Base-by-base conservation (phyloP, 2,797 vertebrate genomes). In the Chromobotia macracanthus region DNA sequence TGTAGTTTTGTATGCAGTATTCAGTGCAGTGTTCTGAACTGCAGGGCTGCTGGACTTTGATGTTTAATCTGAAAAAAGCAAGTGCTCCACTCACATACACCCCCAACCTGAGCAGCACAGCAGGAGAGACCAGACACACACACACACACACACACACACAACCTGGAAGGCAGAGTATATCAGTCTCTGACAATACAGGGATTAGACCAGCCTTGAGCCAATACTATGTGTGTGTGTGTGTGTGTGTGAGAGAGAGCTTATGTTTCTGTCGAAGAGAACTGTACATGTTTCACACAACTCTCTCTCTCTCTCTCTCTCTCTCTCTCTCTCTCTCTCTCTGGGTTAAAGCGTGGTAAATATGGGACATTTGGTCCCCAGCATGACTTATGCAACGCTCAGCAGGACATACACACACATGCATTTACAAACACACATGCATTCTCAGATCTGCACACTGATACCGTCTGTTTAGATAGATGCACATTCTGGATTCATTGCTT, bases 321-420 rank as follows among this genome's bases (percentile, higher is more conserved):
- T 75, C 82, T 81, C 80, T 66, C 25, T 75, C 41, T 18, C 65
- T 67, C 80, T 46, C 18, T 75, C 82, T 81, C 80, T 79, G 80
- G 72, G 79, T 83, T 79, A 81, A 83, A 82, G 80, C 75, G 80
- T 87, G 86, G 86, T 90, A 91, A 90, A 90, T 91, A 90, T 89
- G 83, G 86, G 87, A 88, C 89, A 91, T 90, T 84, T 91, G 89
- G 87, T 86, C 85, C 87, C 75, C 90, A 88, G 89, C 87, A 77
- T 80, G 89, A 85, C 55, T 87, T 86, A 86, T 85, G 88, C 89
- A 90, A 88, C 80, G 85, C 86, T 70, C 89, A 88, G 88, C 84
- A 28, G 28, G 28, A 77, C 15, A 67, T 9, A 70, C 60, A 67
- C 80, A 66, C 63, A 66, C 55, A 67, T 38, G 48, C 31, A 68